Conservation (phyloP, 1,140 invertebrate genomes). For the Mactra quadrangularis region DNA sequence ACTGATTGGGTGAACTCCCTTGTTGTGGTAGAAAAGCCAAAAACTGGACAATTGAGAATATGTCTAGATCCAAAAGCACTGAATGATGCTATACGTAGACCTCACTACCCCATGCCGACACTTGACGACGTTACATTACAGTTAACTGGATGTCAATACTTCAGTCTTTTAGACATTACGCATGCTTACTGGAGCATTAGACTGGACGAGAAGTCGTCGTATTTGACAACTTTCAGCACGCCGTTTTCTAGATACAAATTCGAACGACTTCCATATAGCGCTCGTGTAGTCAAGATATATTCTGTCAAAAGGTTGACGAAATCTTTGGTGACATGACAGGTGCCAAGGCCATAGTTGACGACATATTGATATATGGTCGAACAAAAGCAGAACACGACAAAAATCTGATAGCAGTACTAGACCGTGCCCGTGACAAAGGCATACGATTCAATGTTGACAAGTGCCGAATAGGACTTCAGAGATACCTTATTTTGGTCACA, state of each 20-base stretch:
- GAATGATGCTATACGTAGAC: too few relatives aligned
- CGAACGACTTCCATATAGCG: not conserved
- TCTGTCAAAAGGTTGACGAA: slow-evolving; percentile 74
- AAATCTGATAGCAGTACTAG: slow-evolving; percentile 38
- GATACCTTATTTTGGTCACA: too few relatives aligned
- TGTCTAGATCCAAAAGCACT: too few relatives aligned
- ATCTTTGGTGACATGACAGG: slow-evolving; percentile 77
- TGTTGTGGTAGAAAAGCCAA: too few relatives aligned
- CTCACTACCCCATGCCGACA: too few relatives aligned
- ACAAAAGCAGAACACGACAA: slow-evolving; percentile 62
- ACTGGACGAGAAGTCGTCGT: not conserved
- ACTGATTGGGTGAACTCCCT: too few relatives aligned
- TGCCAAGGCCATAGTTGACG: slow-evolving; percentile 79
- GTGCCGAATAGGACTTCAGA: not conserved
- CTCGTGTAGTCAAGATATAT: slow-evolving; percentile 53
- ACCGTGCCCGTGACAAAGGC: slow-evolving; percentile 32
- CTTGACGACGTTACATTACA: too few relatives aligned
- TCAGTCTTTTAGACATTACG: not conserved
- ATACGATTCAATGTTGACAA: slow-evolving; percentile 60
- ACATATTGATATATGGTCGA: slow-evolving; percentile 77
- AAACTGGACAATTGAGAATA: too few relatives aligned
- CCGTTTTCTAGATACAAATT: not conserved
- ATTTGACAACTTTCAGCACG: not conserved
- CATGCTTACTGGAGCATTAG: not conserved
- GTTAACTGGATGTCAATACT: not conserved